Percentiles rank a stretch among this genome's conserved stretches.
These are phyloP conservation scores for Zaprionus tsacasi DNA, from an alignment of 1,140 invertebrate genomes.

Conservation along the genomic window DNA sequence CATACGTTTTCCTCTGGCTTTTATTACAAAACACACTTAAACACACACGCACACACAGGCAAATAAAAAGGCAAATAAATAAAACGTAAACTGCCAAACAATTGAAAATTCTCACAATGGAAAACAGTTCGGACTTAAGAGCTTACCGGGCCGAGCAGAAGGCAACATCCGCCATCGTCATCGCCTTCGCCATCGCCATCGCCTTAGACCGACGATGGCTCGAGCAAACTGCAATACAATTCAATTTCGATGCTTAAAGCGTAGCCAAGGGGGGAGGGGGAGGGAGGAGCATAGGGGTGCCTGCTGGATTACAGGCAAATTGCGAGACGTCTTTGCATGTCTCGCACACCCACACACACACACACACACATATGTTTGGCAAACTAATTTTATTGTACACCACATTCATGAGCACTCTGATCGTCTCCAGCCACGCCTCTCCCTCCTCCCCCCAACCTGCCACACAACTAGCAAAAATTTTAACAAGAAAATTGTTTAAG, in stretches of 20 bases:
- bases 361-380: constrained; percentile 20
- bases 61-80: constrained; percentile 73
- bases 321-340: constrained; percentile 80
- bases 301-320: constrained; percentile 72
- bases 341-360: constrained; percentile 37
- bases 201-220: constrained; percentile 29
- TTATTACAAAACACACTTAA: constrained; percentile 80
- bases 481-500: constrained; percentile 75
- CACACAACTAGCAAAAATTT: constrained; percentile 51
- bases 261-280: constrained; percentile 15
- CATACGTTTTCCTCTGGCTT: constrained; percentile 73
- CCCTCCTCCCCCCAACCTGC: constrained; percentile 31
- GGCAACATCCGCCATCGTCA: constrained; percentile 29
- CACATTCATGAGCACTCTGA: constrained; percentile 59
- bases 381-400: constrained; percentile 77
- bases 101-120: constrained; percentile 77
- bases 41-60: constrained; percentile 22
- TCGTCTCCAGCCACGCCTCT: constrained; percentile 11
- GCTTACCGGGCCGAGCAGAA: constrained; percentile 64
- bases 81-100: constrained; percentile 76
- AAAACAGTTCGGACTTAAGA: constrained; percentile 62
- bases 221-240: constrained; percentile 51
- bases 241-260: constrained; percentile 68
- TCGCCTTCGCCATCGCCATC: neutral
- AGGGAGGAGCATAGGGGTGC: neutral